phyloP scores from a whole-genome alignment of 2,797 vertebrate species.

The Argyrosomus regius region DNA sequence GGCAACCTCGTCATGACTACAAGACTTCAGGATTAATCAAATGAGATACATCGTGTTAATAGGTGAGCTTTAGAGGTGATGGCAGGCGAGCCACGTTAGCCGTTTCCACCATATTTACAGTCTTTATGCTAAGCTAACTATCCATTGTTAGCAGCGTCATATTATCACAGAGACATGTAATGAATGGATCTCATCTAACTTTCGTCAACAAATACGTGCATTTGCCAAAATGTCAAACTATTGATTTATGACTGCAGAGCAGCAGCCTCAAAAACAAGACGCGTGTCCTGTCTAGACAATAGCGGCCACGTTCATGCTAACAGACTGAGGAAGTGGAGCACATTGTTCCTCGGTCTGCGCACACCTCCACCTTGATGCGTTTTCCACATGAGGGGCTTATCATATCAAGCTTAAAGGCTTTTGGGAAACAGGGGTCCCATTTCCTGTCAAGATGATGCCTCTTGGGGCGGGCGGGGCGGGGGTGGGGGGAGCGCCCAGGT shows the following conservation, averaged over 20 bases:
- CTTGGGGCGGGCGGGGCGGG: too few relatives aligned
- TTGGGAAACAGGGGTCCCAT: slow-evolving; percentile 36
- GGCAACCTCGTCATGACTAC: background rate
- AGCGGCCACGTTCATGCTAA: slow-evolving; percentile 11
- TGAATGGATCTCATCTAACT: background rate
- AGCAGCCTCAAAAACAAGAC: background rate
- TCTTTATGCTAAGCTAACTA: background rate
- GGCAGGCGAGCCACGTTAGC: background rate
- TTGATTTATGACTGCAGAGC: background rate
- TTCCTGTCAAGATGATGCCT: slow-evolving; percentile 34
- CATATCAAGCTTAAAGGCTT: slow-evolving; percentile 39
- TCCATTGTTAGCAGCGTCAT: background rate
- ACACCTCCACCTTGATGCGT: slow-evolving; percentile 51
- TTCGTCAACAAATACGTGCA: background rate
- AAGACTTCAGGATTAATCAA: background rate
- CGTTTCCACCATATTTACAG: background rate
- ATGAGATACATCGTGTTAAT: background rate
- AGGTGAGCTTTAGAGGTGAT: background rate
- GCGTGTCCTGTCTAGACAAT: slow-evolving; percentile 26
- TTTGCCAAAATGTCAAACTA: background rate
- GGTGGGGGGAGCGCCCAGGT: background rate
- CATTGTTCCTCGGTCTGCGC: slow-evolving; percentile 50
- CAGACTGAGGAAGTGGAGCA: slow-evolving; percentile 54
- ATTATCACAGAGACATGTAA: background rate
- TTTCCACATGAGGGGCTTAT: slow-evolving; percentile 70